Base-by-base conservation (phyloP, 2,888 invertebrate species). In the Coleophora flavipennella region DNA sequence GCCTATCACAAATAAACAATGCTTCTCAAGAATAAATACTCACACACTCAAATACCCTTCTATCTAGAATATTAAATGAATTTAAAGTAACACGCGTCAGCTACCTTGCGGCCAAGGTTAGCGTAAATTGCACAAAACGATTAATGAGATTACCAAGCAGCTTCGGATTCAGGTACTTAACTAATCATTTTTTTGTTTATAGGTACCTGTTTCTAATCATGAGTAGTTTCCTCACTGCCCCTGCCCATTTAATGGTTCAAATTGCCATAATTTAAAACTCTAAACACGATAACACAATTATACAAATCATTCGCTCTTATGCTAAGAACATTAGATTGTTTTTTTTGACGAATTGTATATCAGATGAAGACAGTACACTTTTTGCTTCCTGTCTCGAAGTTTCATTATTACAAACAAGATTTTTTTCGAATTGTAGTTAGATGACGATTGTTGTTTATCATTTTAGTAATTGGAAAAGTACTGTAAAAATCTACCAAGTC, bases 241-340 rank as follows among this genome's bases (percentile, higher is more conserved):
- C 45, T 49, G 43, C 48, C 50, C 46, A 41, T 47, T 48, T 53
- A 55, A 53, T 53, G 50, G 37, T 44, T 42, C 38, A 48, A 51
- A 53, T 52, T 53, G 49, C 46, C 45, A 47, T 45, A 47, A 55
- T 55, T 50, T 43, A 35, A 6, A 14, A 35, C 20, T 3, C 20
- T 4, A 20, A 4, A 20, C 20, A 20, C 20, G 3, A 4, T 20
- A 20, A 20, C 20, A 20, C 20, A 20, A 20, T 20, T 20, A 20
- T 20, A 20, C 20, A 20, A 20, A 20, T 4, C 6, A 20, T 20
- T n/a, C 20, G 25, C 20, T 25, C 25, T 12, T 14, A 12, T 31
- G 31, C 27, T 13, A 28, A 40, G 28, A 33, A 25, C 34, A 35
- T 33, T 29, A 32, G 29, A 39, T 10, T 11, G n/a, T 27, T 28